Base-by-base conservation (phyloP, 2,888 invertebrate species). In the Trissolcus japonicus region DNA sequence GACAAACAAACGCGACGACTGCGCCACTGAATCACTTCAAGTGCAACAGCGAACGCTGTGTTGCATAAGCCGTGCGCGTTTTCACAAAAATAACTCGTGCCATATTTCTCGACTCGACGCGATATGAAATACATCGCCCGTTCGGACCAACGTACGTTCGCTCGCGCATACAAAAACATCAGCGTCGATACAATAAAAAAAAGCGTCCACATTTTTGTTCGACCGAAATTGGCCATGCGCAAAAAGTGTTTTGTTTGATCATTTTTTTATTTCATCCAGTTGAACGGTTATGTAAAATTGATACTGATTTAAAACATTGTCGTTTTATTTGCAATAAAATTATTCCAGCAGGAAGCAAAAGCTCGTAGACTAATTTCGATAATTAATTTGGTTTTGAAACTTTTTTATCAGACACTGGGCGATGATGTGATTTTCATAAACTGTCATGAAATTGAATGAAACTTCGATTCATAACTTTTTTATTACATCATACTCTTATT, bases 41-140 rank as follows among this genome's bases (percentile, higher is more conserved):
- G 69, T 69, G 73, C 72, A 77, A 68, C 68, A 43, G 59, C 68
- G 68, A 77, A 65, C 68, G 57, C 69, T 59, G 25, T 43, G 59
- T 78, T 77, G 73, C 73, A 61, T 77, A 77, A 77, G 67, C 65
- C 65, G 59, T 66, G 59, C 72, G 75, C 14, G 14, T 46, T 75
- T 77, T 77, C 77, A 54, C 68, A 73, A 77, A 77, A 77, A 77
- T 77, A 77, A 73, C 77, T 77, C 72, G 72, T 68, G 72, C 77
- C 72, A 73, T 73, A 77, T 68, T 77, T 77, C 72, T 72, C 61
- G 66, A 69, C 71, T 60, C 65, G 46, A 13, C 51, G 61, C 71
- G 55, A 60, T 69, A 62, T 51, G 50, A 59, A 50, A 48, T 68
- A 54, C 68, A 53, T 41, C 51, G 67, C 62, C 53, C 67, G 51